A percentile compares a stretch with the other conserved stretches of the same genome.
These are phyloP conservation scores for Clupea harengus DNA, from an alignment of 2,113 vertebrate genomes.

Conservation along the genomic window DNA sequence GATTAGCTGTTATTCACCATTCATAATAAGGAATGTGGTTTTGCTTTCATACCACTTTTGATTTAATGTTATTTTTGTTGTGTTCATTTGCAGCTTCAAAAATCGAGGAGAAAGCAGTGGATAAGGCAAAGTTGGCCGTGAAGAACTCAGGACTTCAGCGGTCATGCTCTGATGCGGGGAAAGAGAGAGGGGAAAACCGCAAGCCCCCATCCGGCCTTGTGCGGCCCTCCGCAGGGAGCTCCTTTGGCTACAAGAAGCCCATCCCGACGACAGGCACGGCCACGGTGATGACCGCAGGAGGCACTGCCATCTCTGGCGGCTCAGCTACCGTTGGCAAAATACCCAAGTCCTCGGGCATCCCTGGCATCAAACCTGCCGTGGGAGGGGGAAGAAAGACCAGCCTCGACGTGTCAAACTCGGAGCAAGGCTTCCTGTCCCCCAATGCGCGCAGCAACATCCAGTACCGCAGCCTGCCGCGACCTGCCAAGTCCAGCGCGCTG, in stretches of 20 bases:
- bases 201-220: conserved; percentile 89
- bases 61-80: conserved; percentile 7
- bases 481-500: conserved; percentile 89
- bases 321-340: conserved; percentile 77
- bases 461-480: conserved; percentile 94
- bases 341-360: conserved; percentile 89
- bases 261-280: conserved; percentile 71
- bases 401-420: conserved; percentile 81
- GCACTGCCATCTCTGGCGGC: conserved; percentile 57
- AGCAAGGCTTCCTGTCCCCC: conserved; percentile 84
- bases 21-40: not conserved
- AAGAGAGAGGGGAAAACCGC: conserved; percentile 84
- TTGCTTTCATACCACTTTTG: conserved; percentile 5
- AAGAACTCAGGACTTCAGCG: conserved; percentile 85
- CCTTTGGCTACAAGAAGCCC: conserved; percentile 92
- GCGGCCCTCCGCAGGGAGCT: conserved; percentile 81
- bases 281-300: conserved; percentile 70
- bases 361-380: conserved; percentile 83
- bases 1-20: not conserved
- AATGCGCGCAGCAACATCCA: conserved; percentile 89
- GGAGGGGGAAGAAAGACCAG: conserved; percentile 83
- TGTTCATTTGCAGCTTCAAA: conserved; percentile 60
- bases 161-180: conserved; percentile 88
- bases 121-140: conserved; percentile 85
- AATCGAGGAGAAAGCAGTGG: conserved; percentile 77